phyloP scores from a whole-genome alignment of 2,888 invertebrate species.

The Neoascia interrupta region DNA sequence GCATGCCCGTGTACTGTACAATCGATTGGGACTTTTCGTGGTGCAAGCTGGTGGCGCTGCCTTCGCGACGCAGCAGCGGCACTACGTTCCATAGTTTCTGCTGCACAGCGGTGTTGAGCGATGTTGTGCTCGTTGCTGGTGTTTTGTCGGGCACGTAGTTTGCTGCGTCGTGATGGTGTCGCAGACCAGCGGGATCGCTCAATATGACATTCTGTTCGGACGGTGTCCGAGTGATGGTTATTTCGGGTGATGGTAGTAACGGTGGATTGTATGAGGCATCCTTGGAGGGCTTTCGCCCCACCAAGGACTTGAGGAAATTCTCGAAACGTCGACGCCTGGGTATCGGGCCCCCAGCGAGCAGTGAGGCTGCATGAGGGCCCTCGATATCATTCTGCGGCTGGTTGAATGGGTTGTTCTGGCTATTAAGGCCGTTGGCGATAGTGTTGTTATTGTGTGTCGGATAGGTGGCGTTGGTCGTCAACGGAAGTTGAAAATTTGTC shows the following conservation, averaged over 20 bases:
- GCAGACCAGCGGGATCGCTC: constrained; percentile 72
- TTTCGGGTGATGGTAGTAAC: constrained; percentile 77
- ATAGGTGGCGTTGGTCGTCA: constrained; percentile 48
- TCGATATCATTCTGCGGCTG: constrained; percentile 71
- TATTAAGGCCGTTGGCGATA: constrained; percentile 53
- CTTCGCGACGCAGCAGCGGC: constrained; percentile 77
- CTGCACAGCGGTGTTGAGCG: constrained; percentile 77
- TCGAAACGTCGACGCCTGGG: constrained; percentile 78
- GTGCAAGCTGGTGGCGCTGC: constrained; percentile 78
- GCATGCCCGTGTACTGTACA: constrained; percentile 81
- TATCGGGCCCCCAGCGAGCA: constrained; percentile 76
- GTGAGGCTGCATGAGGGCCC: constrained; percentile 75
- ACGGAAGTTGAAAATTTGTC: constrained; percentile 38
- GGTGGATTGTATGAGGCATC: constrained; percentile 64
- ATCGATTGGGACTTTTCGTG: constrained; percentile 78
- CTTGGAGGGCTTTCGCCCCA: constrained; percentile 76
- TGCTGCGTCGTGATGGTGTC: constrained; percentile 16
- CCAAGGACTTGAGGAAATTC: constrained; percentile 78
- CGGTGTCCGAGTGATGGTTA: constrained; percentile 78
- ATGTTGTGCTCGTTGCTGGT: constrained; percentile 75
- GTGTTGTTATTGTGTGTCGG: constrained; percentile 45
- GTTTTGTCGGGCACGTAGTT: constrained; percentile 53
- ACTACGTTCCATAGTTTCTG: constrained; percentile 79
- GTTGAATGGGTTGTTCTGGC: constrained; percentile 50
- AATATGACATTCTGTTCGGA: constrained; percentile 78